Evolutionary conservation across 2,113 vertebrate species (phyloP), one percentile per base, ranked within the genome.

Genomic region (Corythornis cristatus): DNA sequence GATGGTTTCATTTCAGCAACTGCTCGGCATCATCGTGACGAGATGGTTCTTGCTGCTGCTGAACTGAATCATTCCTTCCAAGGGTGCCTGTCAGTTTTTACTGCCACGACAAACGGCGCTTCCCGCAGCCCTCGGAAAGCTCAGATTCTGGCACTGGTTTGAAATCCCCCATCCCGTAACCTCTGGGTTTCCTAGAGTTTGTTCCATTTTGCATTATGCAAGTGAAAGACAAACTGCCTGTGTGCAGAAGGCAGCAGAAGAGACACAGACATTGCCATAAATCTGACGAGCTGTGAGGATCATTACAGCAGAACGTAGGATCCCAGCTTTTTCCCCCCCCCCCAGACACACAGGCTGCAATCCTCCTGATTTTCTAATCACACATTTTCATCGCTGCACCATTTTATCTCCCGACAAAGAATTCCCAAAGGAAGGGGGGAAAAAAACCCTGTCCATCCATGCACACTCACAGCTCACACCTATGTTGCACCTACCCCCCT

Each of bases 181-280:
- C 60, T 83, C 81, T 35, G 43, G 14, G 8, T 60, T 68, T 60
- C 16, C 1, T 35, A 54, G 37, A 31, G 54, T 91, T 94, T 61
- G 88, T 81, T 92, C 66, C 83, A 20, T 91, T 92, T 91, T 87
- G 86, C 40, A 46, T 88, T 5, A 71, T 33, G 65, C 33, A 81
- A 88, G 70, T 28, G 33, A 70, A 79, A 72, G 56, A 21, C 6
- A 53, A 12, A 12, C 2, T 58, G 80, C 88, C 15, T 20, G 17
- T 3, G n/a, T 40, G 21, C 48, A n/a, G 68, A 76, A n/a, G 37
- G 3, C 8, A 43, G 8, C 22, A 57, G 68, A 56, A 56, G n/a
- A 51, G 50, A 26, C 50, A 62, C 62, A 86, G 54, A 79, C 2
- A 23, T 9, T 9, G 40, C 31, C 64, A 50, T 53, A 8, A 61